Base-by-base conservation (phyloP, 2,797 vertebrate genomes). In the Neosilurus hyrtlii region DNA sequence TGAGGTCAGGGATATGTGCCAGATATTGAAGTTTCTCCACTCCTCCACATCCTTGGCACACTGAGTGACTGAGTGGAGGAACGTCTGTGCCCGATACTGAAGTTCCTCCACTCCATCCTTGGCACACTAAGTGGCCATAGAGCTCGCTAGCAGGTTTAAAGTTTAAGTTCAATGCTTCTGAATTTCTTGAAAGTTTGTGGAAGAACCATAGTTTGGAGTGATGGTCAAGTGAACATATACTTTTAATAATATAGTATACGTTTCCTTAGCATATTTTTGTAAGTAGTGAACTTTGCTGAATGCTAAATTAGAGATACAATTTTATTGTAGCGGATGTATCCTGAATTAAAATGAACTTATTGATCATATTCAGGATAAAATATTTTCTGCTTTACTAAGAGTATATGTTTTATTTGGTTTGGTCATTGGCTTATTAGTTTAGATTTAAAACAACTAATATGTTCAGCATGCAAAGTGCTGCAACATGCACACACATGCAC, bases 401-500 rank as follows among this genome's bases (percentile, higher is more conserved):
- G n/a, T 12, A 52, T 54, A 10, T 26, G 26, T 62, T 5, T 20
- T 35, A 37, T 37, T 67, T 8, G 6, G 30, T 57, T 74, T 76
- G 15, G 72, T 68, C 52, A n/a, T 43, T 82, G 59, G 16, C 16
- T 61, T 52, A 24, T 70, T 71, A 62, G 51, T 54, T 24, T 30
- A 14, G 73, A 59, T 77, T 62, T 15, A 65, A 49, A 18, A 62
- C 35, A 74, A 54, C 35, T 65, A 51, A 76, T 22, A 24, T 14
- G 37, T 56, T 77, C n/a, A n/a, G 20, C n/a, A 65, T 30, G 62
- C 18, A 14, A 79, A 66, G 18, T 80, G 26, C 63, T 68, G 51
- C 24, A 67, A 66, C 62, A 70, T 9, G 0, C 22, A 71, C 22
- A 59, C 68, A 66, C 62, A 70, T 9, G 0, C 22, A 71, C 22